phyloP scores from a whole-genome alignment of 2,888 invertebrate species.

The Eupithecia subumbrata region DNA sequence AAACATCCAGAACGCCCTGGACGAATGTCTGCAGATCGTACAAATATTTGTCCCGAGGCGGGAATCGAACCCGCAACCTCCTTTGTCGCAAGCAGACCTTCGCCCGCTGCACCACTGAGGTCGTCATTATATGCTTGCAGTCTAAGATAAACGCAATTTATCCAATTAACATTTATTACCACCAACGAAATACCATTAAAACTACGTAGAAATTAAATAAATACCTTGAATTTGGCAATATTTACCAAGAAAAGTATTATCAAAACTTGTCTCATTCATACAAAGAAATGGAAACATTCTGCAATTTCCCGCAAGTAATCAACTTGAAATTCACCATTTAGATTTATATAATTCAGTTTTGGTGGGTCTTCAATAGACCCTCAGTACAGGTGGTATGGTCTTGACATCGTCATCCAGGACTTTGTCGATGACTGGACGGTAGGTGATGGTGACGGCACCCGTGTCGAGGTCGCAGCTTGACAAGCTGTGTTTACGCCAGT shows the following conservation, averaged over 20 bases:
- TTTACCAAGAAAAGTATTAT: background rate
- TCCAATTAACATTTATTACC: background rate
- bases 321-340: background rate
- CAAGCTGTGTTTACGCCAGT: constrained; percentile 99
- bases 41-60: no score
- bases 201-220: background rate
- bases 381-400: constrained; percentile 94
- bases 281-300: background rate
- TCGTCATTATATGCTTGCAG: no score
- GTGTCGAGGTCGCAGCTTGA: constrained; percentile 87
- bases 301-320: background rate
- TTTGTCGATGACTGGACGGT: constrained; percentile 96
- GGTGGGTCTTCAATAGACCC: constrained; percentile 89
- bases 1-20: no score
- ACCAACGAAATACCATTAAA: background rate
- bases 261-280: background rate
- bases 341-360: background rate
- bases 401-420: constrained; percentile 93
- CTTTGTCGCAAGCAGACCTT: no score
- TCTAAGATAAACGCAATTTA: background rate
- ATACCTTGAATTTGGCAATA: background rate
- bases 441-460: constrained; percentile 92
- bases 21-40: no score
- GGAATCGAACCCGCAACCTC: no score
- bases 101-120: no score